A percentile compares a stretch with the other conserved stretches of the same genome.
Evolutionary conservation across 1,140 invertebrate species (phyloP).

Genomic region (Manduca sexta): DNA sequence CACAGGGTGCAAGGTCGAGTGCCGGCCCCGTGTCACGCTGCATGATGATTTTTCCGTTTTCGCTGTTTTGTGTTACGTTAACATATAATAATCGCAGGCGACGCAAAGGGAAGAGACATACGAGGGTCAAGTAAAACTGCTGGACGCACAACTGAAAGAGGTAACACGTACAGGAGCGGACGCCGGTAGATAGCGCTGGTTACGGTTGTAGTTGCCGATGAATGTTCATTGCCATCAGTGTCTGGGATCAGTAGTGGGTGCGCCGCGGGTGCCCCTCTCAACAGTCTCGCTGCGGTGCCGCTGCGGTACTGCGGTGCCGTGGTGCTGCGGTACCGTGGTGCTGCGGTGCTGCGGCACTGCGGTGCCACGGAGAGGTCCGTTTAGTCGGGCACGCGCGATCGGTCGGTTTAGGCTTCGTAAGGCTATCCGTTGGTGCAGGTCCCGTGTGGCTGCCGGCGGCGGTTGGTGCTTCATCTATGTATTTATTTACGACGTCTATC

Average conservation of each 20-base stretch:
- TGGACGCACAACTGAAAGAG: conserved; percentile 95
- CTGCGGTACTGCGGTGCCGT: too few relatives aligned
- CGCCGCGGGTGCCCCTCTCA: conserved; percentile 11
- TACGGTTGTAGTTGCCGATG: conserved; percentile 51
- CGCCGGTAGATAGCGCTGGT: conserved; percentile 53
- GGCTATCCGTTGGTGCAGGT: conserved; percentile 51
- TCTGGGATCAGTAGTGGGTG: conserved; percentile 28
- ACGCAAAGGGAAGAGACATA: conserved; percentile 97
- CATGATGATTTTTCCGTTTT: conserved; percentile 55
- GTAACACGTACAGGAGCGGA: conserved; percentile 74
- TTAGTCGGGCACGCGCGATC: neutral
- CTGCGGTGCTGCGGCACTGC: too few relatives aligned
- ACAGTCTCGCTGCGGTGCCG: too few relatives aligned
- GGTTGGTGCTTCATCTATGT: conserved; percentile 71
- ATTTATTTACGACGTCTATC: conserved; percentile 41
- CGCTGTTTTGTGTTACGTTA: conserved; percentile 60
- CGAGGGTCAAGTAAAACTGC: conserved; percentile 93
- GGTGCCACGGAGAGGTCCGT: too few relatives aligned
- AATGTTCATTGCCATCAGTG: conserved; percentile 48
- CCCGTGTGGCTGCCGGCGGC: conserved; percentile 48
- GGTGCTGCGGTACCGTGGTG: too few relatives aligned
- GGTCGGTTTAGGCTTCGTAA: conserved; percentile 18
- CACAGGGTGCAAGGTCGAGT: conserved; percentile 23
- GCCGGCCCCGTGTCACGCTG: conserved; percentile 36
- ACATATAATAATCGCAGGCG: conserved; percentile 79